Evolutionary conservation across 2,888 invertebrate species (phyloP).

Genomic region (Leptinotarsa rubiginosa): DNA sequence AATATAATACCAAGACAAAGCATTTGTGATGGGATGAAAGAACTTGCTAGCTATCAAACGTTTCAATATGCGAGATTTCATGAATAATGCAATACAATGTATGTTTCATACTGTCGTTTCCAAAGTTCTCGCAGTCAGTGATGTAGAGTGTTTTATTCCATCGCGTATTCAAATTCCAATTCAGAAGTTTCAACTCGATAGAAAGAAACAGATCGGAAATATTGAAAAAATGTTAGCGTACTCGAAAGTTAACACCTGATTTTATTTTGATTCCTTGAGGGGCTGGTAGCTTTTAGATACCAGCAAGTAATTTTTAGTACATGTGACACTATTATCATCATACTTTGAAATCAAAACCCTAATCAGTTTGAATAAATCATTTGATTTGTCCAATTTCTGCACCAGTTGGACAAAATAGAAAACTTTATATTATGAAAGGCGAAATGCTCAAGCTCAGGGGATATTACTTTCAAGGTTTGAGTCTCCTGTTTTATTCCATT

Average conservation of each 20-base stretch:
- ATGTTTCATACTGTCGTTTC: not conserved
- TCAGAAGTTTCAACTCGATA: not conserved
- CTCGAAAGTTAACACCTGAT: not conserved
- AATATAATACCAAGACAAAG: conserved; percentile 6
- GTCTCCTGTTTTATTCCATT: too few relatives aligned
- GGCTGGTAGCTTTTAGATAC: too few relatives aligned
- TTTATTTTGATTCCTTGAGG: not conserved
- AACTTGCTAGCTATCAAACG: conserved; percentile 28
- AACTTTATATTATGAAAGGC: too few relatives aligned
- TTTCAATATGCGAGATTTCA: conserved; percentile 30
- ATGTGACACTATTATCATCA: too few relatives aligned
- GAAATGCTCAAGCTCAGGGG: too few relatives aligned
- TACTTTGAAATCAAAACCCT: too few relatives aligned
- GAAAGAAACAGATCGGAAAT: not conserved
- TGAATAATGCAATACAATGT: conserved; percentile 28
- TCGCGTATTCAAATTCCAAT: not conserved
- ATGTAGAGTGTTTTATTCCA: conserved; percentile 3
- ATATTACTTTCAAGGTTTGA: too few relatives aligned
- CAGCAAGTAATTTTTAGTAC: too few relatives aligned
- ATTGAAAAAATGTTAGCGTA: not conserved
- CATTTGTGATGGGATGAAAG: conserved; percentile 18
- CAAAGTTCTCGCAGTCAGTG: conserved; percentile 5
- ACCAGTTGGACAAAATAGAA: too few relatives aligned
- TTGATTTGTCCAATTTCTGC: too few relatives aligned
- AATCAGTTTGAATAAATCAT: too few relatives aligned